These are phyloP conservation scores for Zosterops borbonicus DNA, from an alignment of 2,113 vertebrate genomes.

Conservation along the genomic window DNA sequence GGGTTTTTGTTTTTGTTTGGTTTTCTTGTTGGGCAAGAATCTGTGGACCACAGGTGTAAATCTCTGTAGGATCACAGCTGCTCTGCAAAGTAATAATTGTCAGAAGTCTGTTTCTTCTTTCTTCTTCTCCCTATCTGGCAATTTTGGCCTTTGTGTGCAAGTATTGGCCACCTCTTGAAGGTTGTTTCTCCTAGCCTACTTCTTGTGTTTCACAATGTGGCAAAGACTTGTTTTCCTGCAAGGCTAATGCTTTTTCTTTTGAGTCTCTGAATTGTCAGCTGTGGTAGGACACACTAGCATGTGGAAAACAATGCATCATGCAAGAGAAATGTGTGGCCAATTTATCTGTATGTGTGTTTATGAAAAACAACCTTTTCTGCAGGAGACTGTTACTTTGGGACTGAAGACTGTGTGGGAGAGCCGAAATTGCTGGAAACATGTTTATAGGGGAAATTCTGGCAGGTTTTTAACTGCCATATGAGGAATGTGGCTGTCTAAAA, in stretches of 20 bases:
- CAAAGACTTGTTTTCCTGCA: accelerated
- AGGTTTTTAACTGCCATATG: not conserved
- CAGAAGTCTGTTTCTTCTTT: not conserved
- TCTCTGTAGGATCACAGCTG: not conserved
- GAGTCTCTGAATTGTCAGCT: not conserved
- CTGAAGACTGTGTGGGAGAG: not conserved
- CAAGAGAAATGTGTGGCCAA: not conserved
- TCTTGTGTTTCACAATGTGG: not conserved
- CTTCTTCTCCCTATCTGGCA: not conserved
- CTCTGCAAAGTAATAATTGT: not conserved
- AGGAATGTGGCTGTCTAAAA: not conserved
- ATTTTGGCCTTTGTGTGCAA: not conserved
- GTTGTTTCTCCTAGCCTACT: not conserved
- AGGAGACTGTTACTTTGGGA: not conserved
- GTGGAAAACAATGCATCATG: not conserved
- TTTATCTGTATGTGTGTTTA: not conserved
- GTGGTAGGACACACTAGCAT: not conserved
- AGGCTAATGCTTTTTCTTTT: not conserved
- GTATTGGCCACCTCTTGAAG: not conserved
- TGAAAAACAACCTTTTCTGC: not conserved
- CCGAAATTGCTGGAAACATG: not conserved
- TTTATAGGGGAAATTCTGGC: constrained; percentile 18
- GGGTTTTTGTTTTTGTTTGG: not conserved
- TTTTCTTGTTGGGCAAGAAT: too few species aligned
- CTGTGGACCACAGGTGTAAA: not conserved